Conservation (phyloP, 1,140 invertebrate species). For the Fragariocoptes setiger region DNA sequence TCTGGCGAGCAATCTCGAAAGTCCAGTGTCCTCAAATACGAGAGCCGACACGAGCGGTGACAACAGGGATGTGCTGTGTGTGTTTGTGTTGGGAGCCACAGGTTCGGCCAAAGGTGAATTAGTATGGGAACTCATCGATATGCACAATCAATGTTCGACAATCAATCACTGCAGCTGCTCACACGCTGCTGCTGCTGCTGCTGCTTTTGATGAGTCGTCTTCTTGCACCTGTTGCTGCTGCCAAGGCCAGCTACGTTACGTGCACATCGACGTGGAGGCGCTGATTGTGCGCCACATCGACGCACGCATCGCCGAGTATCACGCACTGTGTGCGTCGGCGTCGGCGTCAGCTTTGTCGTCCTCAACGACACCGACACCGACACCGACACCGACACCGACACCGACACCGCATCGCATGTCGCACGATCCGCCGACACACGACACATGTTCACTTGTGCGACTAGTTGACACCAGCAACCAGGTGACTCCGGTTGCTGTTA, state of each 20-base stretch:
- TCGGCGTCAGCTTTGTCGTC: background rate
- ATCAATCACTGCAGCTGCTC: background rate
- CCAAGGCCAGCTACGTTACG: too few species aligned
- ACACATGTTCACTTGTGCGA: too few species aligned
- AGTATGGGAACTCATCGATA: background rate
- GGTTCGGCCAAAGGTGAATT: background rate
- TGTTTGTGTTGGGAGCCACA: background rate
- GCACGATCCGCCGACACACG: too few species aligned
- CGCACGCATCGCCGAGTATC: background rate
- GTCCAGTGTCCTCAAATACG: too few species aligned
- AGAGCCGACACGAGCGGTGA: too few species aligned
- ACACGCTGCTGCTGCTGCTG: background rate
- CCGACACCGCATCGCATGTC: background rate
- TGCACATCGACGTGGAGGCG: background rate
- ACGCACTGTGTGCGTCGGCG: background rate
- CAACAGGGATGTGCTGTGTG: too few species aligned
- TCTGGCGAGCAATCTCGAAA: too few species aligned
- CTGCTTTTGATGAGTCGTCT: background rate
- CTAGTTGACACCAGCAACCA: too few species aligned
- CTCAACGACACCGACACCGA: background rate
- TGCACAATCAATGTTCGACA: background rate
- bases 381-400: background rate
- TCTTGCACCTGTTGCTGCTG: too few species aligned
- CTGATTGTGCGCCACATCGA: background rate
- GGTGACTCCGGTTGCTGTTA: too few species aligned